These are phyloP conservation scores for Lepisosteus osseus DNA, from an alignment of 2,113 vertebrate genomes.

Conservation along the genomic window DNA sequence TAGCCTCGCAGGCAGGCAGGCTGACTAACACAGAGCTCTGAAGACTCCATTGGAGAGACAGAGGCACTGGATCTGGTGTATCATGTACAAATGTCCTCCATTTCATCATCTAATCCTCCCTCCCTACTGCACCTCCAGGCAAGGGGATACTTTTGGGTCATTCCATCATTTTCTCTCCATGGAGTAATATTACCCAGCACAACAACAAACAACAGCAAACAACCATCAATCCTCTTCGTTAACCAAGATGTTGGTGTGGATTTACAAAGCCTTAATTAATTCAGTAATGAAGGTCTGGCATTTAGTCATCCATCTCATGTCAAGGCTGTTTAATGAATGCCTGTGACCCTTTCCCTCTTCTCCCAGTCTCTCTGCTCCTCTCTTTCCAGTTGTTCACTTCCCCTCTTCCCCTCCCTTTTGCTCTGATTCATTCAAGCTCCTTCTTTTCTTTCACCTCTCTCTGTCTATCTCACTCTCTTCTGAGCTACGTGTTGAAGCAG, in stretches of 20 bases:
- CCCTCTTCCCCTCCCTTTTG: neutral
- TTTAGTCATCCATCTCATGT: slow-evolving; percentile 34
- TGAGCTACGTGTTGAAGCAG: too few relatives aligned
- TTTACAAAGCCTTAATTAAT: slow-evolving; percentile 30
- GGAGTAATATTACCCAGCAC: neutral
- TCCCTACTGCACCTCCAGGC: too few relatives aligned
- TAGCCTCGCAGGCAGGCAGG: neutral
- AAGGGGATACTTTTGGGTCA: too few relatives aligned
- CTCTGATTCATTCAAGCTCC: too few relatives aligned
- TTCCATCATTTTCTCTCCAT: slow-evolving; percentile 1
- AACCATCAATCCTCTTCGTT: slow-evolving; percentile 31
- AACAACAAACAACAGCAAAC: neutral
- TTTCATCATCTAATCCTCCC: too few relatives aligned
- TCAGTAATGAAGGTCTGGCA: slow-evolving; percentile 47
- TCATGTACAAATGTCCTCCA: too few relatives aligned
- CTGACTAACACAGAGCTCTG: neutral
- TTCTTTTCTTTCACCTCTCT: slow-evolving; percentile 12
- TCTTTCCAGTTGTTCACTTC: neutral
- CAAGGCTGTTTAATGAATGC: neutral
- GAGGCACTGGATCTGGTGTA: too few relatives aligned
- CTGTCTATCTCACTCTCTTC: slow-evolving; percentile 1
- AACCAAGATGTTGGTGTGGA: slow-evolving; percentile 5
- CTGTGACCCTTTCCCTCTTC: neutral
- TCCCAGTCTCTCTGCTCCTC: slow-evolving; percentile 16
- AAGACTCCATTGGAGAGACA: neutral